phyloP scores from a whole-genome alignment of 2,113 vertebrate genomes.

The Corythaeola cristata region DNA sequence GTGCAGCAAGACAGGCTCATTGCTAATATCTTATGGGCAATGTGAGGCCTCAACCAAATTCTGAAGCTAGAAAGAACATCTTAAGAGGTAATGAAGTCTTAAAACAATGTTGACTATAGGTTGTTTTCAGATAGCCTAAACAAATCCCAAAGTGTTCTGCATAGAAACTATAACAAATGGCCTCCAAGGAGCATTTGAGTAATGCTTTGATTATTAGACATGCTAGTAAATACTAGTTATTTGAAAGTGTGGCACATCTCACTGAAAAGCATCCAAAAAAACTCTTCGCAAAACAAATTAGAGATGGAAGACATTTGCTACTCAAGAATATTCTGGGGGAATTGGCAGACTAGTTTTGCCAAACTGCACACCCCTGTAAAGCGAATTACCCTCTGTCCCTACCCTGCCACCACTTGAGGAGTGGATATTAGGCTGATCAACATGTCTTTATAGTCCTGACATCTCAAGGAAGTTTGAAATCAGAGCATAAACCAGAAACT shows the following conservation, averaged over 20 bases:
- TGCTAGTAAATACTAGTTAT: neutral
- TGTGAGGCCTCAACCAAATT: neutral
- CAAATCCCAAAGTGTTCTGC: neutral
- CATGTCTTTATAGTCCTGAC: neutral
- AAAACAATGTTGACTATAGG: neutral
- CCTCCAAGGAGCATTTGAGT: neutral
- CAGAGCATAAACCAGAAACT: neutral
- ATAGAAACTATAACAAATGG: neutral
- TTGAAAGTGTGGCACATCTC: neutral
- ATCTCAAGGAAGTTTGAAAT: neutral
- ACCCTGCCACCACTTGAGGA: neutral
- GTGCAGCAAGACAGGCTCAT: neutral
- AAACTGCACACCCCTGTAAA: neutral
- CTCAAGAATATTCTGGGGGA: neutral
- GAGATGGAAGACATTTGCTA: neutral
- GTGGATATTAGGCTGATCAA: neutral
- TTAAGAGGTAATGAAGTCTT: neutral
- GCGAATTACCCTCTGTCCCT: neutral
- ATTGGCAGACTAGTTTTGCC: neutral
- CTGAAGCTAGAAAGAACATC: neutral
- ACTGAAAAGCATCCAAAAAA: neutral
- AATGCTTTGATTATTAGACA: neutral
- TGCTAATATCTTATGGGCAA: neutral
- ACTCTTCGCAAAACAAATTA: neutral
- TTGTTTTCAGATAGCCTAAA: neutral